Evolutionary conservation across 2,113 vertebrate genomes (phyloP), one percentile per base, ranked within the genome.

Genomic region (Plecturocebus donacophilus): DNA sequence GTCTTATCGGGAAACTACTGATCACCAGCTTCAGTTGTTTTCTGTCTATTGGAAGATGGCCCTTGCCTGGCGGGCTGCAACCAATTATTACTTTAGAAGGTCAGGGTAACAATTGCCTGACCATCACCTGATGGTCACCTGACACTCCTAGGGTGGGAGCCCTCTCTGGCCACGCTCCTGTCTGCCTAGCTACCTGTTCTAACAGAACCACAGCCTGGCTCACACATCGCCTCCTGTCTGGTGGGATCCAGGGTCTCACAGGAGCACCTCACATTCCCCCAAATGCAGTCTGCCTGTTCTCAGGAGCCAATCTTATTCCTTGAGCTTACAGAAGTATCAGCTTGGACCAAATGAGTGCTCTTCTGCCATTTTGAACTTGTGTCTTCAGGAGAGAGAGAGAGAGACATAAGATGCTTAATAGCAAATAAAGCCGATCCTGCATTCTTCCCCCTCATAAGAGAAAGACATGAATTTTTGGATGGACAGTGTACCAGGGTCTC

Each of bases 261-360:
- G 0, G 32, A 23, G 52, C 6, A 0, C 21, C 73, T 76, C 19
- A 19, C 54, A 32, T 20, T 11, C 20, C 85, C 14, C 77, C 47
- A 4, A 2, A 30, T 16, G 1, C 27, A 5, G 2, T 47, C 25
- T 38, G 21, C 6, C 0, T 8, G 45, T 32, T 66, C 56, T 38
- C 23, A 21, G 42, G 38, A 87, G 45, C 32, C 10, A 56, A 38
- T 17, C 21, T 27, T 5, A 23, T 13, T 79, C 38, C 8, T 11
- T 11, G 8, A 32, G 12, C 25, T 61, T 17, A 6, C 2, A 7
- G 2, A 19, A 32, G 1, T 9, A 27, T 54, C 70, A n/a, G 6
- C 25, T 2, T 14, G 42, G 21, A 42, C 64, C 21, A 54, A 35
- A 38, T 17, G 20, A 9, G 19, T 14, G 8, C 12, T 49, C 21